Percentiles rank a stretch among this genome's conserved stretches.
phyloP scores from a whole-genome alignment of 23 tunicate genomes.

The Styela plicata region DNA sequence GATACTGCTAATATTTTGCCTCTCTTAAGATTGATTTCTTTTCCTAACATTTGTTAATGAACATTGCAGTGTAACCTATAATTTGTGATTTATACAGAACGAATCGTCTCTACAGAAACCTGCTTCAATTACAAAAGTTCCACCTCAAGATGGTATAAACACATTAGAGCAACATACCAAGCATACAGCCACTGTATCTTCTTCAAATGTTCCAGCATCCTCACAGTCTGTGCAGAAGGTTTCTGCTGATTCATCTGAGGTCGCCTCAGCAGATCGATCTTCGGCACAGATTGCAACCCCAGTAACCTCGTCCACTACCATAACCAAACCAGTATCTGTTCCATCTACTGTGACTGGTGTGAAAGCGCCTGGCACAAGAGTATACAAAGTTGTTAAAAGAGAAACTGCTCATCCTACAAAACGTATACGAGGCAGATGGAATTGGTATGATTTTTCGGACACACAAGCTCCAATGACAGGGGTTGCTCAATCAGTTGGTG shows the following conservation, averaged over 20 bases:
- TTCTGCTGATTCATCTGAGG: not conserved
- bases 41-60: no score
- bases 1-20: no score
- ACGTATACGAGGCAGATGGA: slow-evolving; percentile 56
- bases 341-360: slow-evolving; percentile 4
- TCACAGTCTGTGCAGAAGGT: not conserved
- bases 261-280: not conserved
- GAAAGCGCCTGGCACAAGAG: slow-evolving; percentile 46
- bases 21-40: no score
- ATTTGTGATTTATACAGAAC: no score
- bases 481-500: not conserved
- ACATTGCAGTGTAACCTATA: no score
- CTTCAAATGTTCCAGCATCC: slow-evolving; percentile 1
- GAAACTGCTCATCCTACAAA: slow-evolving; percentile 48
- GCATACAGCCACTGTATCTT: slow-evolving; percentile 6
- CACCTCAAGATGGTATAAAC: not conserved
- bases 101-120: not conserved
- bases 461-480: slow-evolving; percentile 50
- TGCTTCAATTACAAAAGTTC: not conserved
- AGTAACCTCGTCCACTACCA: slow-evolving; percentile 16
- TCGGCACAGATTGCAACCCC: slow-evolving; percentile 18
- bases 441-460: slow-evolving; percentile 72
- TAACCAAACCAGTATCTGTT: slow-evolving; percentile 6
- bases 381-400: slow-evolving; percentile 81
- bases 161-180: slow-evolving; percentile 14